phyloP scores from a whole-genome alignment of 2,888 invertebrate species.

The Drosophila nr. medialis region DNA sequence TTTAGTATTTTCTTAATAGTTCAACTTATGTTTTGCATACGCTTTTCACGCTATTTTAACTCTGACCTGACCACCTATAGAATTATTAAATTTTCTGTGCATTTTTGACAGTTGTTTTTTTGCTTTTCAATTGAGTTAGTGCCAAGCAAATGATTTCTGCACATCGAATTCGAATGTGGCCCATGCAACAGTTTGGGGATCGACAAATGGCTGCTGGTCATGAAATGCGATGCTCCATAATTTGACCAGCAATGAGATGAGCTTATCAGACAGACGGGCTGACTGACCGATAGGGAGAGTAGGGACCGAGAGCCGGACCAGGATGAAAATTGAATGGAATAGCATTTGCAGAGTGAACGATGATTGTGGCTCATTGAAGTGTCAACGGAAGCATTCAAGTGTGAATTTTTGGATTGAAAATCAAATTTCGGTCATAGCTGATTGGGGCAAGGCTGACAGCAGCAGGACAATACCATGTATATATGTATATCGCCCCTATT shows the following conservation, averaged over 20 bases:
- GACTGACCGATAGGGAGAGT: not conserved
- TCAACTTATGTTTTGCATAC: not conserved
- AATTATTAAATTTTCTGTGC: not conserved
- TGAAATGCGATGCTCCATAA: conserved; percentile 60
- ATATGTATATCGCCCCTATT: not conserved
- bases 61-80: not conserved
- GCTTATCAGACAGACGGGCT: conserved; percentile 7
- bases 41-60: not conserved
- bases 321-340: conserved; percentile 29
- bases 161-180: conserved; percentile 26
- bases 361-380: conserved; percentile 48
- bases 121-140: not conserved
- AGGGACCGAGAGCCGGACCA: not conserved
- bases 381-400: conserved; percentile 61
- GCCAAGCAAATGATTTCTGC: conserved; percentile 2
- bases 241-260: conserved; percentile 46
- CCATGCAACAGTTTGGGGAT: conserved; percentile 38
- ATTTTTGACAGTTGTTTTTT: not conserved
- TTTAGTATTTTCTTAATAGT: not conserved
- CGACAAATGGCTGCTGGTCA: conserved; percentile 27
- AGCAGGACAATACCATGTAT: conserved; percentile 13
- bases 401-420: conserved; percentile 58
- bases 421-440: conserved; percentile 48
- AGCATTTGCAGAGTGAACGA: conserved; percentile 31
- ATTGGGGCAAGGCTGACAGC: conserved; percentile 12